Evolutionary conservation across 1,140 invertebrate genomes (phyloP).

Genomic region (Orius laevigatus): DNA sequence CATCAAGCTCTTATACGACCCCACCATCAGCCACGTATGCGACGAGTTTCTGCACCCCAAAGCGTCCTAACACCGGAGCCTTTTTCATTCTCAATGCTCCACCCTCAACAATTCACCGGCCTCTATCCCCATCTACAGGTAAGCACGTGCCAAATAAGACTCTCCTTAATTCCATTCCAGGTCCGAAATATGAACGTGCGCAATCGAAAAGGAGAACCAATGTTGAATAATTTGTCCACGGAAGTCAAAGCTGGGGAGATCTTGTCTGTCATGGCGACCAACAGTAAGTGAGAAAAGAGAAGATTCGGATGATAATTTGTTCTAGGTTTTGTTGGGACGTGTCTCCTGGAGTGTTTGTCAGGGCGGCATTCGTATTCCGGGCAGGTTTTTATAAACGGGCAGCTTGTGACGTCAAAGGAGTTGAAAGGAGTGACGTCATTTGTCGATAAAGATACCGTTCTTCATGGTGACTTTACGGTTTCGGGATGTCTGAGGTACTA

Average conservation of each 20-base stretch:
- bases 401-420: constrained; percentile 49
- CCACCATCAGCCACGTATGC: constrained; percentile 3
- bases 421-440: constrained; percentile 41
- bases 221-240: constrained; percentile 55
- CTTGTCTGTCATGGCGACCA: constrained; percentile 72
- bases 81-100: constrained; percentile 14
- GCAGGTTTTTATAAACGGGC: constrained; percentile 74
- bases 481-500: constrained; percentile 14
- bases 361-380: constrained; percentile 53
- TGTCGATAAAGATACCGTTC: constrained; percentile 22
- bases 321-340: constrained; percentile 54
- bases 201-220: constrained; percentile 22
- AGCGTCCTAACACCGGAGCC: constrained; percentile 5
- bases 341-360: constrained; percentile 64
- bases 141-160: constrained; percentile 15
- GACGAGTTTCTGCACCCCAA: constrained; percentile 1
- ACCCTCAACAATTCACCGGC: constrained; percentile 20
- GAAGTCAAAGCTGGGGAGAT: constrained; percentile 81
- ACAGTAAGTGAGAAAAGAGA: constrained; percentile 26
- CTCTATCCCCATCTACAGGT: constrained; percentile 44
- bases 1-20: constrained; percentile 6
- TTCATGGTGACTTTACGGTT: constrained; percentile 27
- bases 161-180: constrained; percentile 22
- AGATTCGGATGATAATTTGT: neutral
- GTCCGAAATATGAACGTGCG: constrained; percentile 22